These are phyloP conservation scores for Chrysolina haemoptera DNA, from an alignment of 2,888 invertebrate species.

Conservation along the genomic window DNA sequence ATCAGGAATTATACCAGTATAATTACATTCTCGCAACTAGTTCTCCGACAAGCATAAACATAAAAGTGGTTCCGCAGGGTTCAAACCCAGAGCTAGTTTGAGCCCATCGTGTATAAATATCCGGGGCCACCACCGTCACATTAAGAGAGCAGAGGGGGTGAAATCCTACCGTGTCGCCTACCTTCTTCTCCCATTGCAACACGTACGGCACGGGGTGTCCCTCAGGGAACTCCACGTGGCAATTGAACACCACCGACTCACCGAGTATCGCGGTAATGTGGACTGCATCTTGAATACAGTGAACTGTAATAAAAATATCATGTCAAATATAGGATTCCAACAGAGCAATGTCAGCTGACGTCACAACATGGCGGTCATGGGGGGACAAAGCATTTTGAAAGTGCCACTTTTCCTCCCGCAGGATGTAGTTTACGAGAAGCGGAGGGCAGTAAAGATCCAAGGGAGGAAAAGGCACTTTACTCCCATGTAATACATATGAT, in stretches of 20 bases:
- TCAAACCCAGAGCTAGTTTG: slow-evolving; percentile 41
- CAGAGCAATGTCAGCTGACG: too few relatives aligned
- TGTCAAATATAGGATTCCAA: background rate
- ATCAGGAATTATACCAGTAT: background rate
- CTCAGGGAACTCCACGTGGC: slow-evolving; percentile 97
- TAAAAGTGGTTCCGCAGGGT: slow-evolving; percentile 41
- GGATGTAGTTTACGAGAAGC: too few relatives aligned
- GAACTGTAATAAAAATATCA: slow-evolving; percentile 71
- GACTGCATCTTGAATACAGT: slow-evolving; percentile 91
- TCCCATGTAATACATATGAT: too few relatives aligned
- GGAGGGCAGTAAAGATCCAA: too few relatives aligned
- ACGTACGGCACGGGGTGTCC: slow-evolving; percentile 97
- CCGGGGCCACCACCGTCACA: slow-evolving; percentile 41
- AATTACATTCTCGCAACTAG: slow-evolving; percentile 23
- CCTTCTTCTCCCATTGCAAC: slow-evolving; percentile 99
- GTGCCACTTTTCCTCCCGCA: too few relatives aligned
- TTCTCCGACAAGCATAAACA: slow-evolving; percentile 3
- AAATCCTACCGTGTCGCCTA: slow-evolving; percentile 96
- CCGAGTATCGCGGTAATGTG: slow-evolving; percentile 98
- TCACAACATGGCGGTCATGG: too few relatives aligned
- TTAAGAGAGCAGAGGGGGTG: slow-evolving; percentile 72
- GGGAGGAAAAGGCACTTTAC: too few relatives aligned
- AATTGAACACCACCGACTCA: slow-evolving; percentile 97
- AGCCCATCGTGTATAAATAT: slow-evolving; percentile 21
- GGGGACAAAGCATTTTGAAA: too few relatives aligned